Evolutionary conservation across 1,140 invertebrate species (phyloP).

Genomic region (honey bee (Apis mellifera)): DNA sequence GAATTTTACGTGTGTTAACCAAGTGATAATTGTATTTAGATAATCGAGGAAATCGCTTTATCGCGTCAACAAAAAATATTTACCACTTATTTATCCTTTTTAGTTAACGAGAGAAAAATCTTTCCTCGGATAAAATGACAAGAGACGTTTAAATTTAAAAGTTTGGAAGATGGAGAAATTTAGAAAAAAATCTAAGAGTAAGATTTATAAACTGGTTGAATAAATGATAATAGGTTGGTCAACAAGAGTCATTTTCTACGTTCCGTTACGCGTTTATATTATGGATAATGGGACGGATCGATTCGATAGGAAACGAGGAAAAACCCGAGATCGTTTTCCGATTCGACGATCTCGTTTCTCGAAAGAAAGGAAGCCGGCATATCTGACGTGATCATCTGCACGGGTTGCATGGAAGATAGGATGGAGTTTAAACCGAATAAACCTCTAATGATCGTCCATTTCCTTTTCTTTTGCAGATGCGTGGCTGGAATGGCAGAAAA

Average conservation of each 20-base stretch:
- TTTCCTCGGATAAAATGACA: too few species aligned
- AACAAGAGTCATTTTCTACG: too few species aligned
- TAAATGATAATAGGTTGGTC: too few species aligned
- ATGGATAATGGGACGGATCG: too few species aligned
- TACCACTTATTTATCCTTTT: too few species aligned
- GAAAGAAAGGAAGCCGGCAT: slow-evolving; percentile 28
- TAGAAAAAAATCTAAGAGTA: too few species aligned
- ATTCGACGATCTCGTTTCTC: neutral
- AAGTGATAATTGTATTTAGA: neutral
- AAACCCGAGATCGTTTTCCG: neutral
- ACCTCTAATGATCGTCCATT: slow-evolving; percentile 31
- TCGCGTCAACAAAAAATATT: neutral
- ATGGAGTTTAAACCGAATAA: slow-evolving; percentile 20
- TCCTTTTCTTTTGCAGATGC: slow-evolving; percentile 69
- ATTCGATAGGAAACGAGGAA: neutral
- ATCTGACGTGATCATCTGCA: slow-evolving; percentile 38
- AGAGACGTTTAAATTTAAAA: too few species aligned
- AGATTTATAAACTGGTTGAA: too few species aligned
- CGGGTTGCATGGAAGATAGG: neutral
- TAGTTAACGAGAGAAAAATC: too few species aligned
- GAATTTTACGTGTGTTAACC: neutral
- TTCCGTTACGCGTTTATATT: too few species aligned
- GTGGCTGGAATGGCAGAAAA: slow-evolving; percentile 77
- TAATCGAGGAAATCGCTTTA: neutral
- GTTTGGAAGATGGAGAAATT: too few species aligned